Base-by-base conservation (phyloP, 2,113 vertebrate species). In the Semicossyphus pulcher region DNA sequence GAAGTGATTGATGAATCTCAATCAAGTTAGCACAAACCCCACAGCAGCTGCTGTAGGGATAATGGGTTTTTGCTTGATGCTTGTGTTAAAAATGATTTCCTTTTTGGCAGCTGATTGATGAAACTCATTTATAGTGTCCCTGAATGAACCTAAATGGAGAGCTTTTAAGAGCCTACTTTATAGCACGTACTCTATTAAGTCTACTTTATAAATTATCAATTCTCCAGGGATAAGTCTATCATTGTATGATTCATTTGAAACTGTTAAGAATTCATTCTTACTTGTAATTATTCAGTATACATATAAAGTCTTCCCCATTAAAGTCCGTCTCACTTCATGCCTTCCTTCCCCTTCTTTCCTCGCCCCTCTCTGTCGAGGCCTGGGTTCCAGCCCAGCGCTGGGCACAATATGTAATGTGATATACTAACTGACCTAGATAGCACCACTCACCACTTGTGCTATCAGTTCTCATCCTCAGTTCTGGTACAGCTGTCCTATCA, bases 321-420 rank as follows among this genome's bases (percentile, higher is more conserved):
- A 8, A 26, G 3, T 37, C 20, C 4, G 15, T 39, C 42, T 52
- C 5, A 32, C 45, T 31, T 47, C 7, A 7, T 41, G 20, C 15
- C 48, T 31, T 51, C 12, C 51, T 52, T 49, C 47, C 32, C 14
- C 20, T 26, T 31, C 25, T 45, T 7, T 49, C 23, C 6, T 69
- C 62, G 25, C 36, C 51, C 60, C 25, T 52, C 37, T 31, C 26
- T 58, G 68, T 45, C 3, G 6, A 56, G 36, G 57, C 63, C 36
- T 14, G 14, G 42, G 58, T 20, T 21, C 26, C 10, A 42, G 60
- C 26, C 26, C 10, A 42, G 60, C 26, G 21, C 41, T 3, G 7
- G 54, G 66, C 79, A 79, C 75, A 79, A 18, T 39, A 18, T 80
- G 87, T 76, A 78, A 88, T 21, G 11, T 10, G 72, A 90, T 81